Evolutionary conservation across 2,797 vertebrate genomes (phyloP).

Genomic region (Dipus sagitta): DNA sequence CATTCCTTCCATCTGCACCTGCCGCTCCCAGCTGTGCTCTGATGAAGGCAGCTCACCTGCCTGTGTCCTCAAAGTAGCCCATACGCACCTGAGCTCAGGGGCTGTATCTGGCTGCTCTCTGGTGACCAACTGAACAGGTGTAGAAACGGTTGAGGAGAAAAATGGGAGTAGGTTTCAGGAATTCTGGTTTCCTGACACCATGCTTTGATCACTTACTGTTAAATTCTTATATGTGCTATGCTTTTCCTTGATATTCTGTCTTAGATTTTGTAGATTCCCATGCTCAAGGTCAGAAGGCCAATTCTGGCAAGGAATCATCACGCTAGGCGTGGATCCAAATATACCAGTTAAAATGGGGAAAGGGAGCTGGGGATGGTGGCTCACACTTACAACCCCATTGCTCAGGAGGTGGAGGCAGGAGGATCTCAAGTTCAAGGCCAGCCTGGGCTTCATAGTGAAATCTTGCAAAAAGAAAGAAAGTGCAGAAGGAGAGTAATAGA

Average conservation of each 20-base stretch:
- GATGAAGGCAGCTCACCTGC: background rate
- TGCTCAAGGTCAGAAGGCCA: background rate
- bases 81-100: background rate
- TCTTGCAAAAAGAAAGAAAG: background rate
- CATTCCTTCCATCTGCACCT: background rate
- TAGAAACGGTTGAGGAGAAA: background rate
- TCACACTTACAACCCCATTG: background rate
- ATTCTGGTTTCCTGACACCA: background rate
- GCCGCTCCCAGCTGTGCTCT: background rate
- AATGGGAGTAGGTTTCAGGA: conserved; percentile 10
- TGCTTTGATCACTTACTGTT: background rate
- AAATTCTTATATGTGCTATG: background rate
- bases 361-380: background rate
- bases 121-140: background rate
- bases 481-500: background rate
- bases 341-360: background rate
- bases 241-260: too few relatives aligned
- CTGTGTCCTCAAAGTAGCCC: background rate
- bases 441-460: background rate
- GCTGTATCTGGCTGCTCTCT: background rate
- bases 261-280: background rate
- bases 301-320: background rate
- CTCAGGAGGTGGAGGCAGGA: background rate
- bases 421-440: background rate
- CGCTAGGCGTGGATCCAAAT: background rate